Evolutionary conservation across 2,113 vertebrate genomes (phyloP), one percentile per base, ranked within the genome.

Genomic region (Lagenorhynchus albirostris): DNA sequence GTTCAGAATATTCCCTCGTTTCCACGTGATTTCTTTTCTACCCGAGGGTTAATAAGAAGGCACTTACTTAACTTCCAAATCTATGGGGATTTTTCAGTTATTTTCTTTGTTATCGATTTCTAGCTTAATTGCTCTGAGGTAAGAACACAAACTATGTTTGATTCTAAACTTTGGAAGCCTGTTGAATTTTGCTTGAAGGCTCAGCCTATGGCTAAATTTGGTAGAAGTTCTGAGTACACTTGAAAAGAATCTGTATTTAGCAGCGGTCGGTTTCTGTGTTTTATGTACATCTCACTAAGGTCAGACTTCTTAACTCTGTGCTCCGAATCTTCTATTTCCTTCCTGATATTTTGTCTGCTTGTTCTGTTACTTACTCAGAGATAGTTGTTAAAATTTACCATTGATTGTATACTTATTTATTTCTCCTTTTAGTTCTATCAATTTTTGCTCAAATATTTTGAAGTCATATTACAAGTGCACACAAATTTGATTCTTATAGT

Each of bases 401-500:
- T 1, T 3, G 6, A 41, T 25, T 8, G 21, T 10, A 8, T 18
- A 5, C 38, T 58, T 41, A 11, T 12, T 18, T 13, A 33, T 31
- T 38, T 84, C 44, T 89, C 53, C 44, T 55, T 67, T 80, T 21
- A 41, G 17, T 36, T 68, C 21, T 25, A 15, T 7, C 26, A 38
- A 5, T 20, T 97, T 71, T 8, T 20, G 26, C 15, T 7, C 47
- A 55, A 60, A 29, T 21, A n/a, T 67, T 47, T 44, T 68, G 91
- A 44, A 91, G 71, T 33, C 14, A 26, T 33, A 1, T 80, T 55
- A 67, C 31, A 79, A 12, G 41, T 5, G n/a, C 47, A 31, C 5
- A 3, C 4, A 14, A 8, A 15, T 55, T 26, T 3, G 1, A 14
- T 8, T 62, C 6, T 4, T 15, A 36, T 0, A 20, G 29, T 6